phyloP scores from a whole-genome alignment of 2,113 vertebrate species.

The Condylura cristata region DNA sequence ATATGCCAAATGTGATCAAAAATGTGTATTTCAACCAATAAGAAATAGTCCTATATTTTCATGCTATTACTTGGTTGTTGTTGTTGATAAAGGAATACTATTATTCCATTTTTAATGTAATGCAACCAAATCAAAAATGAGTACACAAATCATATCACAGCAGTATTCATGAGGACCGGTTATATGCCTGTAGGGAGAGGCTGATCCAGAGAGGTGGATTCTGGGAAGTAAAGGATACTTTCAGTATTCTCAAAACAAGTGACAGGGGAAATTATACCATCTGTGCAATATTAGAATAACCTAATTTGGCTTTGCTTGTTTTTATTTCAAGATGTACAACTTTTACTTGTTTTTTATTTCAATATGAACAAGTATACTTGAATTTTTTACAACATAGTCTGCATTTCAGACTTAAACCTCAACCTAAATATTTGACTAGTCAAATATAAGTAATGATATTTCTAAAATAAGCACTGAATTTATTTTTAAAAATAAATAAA shows the following conservation, averaged over 20 bases:
- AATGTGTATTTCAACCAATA: not conserved
- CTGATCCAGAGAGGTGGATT: not conserved
- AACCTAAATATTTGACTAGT: not conserved
- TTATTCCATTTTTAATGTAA: not conserved
- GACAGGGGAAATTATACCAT: not conserved
- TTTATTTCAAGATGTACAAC: too few relatives aligned
- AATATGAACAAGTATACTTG: not conserved
- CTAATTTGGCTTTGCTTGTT: not conserved
- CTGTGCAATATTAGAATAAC: not conserved
- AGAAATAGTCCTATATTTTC: not conserved
- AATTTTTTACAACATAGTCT: not conserved
- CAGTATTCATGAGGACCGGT: not conserved
- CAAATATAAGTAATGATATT: not conserved
- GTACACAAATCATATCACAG: not conserved
- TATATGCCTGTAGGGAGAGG: accelerated
- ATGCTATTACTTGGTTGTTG: not conserved
- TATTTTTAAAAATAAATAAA: not conserved
- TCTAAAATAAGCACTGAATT: not conserved
- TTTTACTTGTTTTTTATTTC: not conserved
- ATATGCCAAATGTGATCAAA: not conserved
- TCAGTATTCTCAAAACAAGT: not conserved
- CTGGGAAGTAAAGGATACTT: not conserved
- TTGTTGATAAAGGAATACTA: not conserved
- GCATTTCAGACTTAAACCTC: not conserved
- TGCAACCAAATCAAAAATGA: not conserved